phyloP scores from a whole-genome alignment of 2,888 invertebrate species.

The Amphipoea lucens region DNA sequence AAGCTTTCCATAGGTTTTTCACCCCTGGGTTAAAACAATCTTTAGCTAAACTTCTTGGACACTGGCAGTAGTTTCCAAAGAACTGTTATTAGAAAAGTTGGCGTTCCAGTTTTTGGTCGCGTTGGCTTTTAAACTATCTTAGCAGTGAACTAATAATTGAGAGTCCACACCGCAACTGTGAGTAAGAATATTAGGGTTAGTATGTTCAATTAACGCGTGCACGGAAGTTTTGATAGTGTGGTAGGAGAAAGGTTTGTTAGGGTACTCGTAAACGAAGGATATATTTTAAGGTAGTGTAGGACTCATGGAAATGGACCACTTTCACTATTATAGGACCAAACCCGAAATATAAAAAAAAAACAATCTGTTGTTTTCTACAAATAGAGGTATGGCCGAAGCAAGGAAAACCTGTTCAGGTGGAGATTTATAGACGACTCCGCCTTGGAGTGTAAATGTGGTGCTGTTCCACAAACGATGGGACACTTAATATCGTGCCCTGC shows the following conservation, averaged over 20 bases:
- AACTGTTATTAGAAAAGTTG: conserved; percentile 70
- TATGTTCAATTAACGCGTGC: conserved; percentile 42
- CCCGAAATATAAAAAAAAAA: too few relatives aligned
- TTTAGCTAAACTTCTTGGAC: conserved; percentile 55
- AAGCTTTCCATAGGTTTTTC: conserved; percentile 46
- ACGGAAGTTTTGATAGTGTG: conserved; percentile 24
- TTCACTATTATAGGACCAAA: neutral
- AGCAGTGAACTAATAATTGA: conserved; percentile 66
- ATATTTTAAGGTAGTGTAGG: neutral
- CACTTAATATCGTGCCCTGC: too few relatives aligned
- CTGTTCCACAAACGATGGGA: too few relatives aligned
- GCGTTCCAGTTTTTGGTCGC: conserved; percentile 57
- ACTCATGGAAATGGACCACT: neutral
- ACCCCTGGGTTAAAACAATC: conserved; percentile 53
- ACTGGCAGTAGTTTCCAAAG: conserved; percentile 53
- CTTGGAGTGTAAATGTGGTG: too few relatives aligned
- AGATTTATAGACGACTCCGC: too few relatives aligned
- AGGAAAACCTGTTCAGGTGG: too few relatives aligned
- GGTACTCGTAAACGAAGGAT: neutral
- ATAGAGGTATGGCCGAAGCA: too few relatives aligned
- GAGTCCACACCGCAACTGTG: conserved; percentile 32
- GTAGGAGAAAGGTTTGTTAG: neutral
- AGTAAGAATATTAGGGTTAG: conserved; percentile 29
- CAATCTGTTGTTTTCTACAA: neutral
- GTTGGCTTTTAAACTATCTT: conserved; percentile 66